phyloP scores from a whole-genome alignment of 1,140 invertebrate species.

The Pollicipes pollicipes region DNA sequence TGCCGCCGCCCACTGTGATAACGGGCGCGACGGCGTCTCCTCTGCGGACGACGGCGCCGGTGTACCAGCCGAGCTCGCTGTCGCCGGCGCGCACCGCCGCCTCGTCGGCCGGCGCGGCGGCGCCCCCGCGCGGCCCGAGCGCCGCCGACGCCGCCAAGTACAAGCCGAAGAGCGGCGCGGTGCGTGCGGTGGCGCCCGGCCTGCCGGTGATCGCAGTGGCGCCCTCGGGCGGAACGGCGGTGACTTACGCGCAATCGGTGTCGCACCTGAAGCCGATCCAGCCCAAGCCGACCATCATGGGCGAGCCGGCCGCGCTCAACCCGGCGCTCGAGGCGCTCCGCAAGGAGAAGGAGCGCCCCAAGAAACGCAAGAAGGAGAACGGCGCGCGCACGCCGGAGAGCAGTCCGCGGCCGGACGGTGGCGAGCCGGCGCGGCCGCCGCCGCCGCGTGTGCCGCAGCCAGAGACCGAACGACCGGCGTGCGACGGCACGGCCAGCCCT shows the following conservation, averaged over 20 bases:
- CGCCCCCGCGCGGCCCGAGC: too few species aligned
- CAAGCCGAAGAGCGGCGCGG: neutral
- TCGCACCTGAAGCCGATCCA: slow-evolving; percentile 10
- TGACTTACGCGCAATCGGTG: slow-evolving; percentile 3
- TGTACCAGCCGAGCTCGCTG: neutral
- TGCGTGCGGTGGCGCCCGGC: too few species aligned
- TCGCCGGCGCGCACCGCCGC: too few species aligned
- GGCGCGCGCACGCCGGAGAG: slow-evolving; percentile 1
- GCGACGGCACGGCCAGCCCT: slow-evolving; percentile 10
- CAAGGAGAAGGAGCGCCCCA: slow-evolving; percentile 8
- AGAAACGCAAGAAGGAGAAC: slow-evolving; percentile 2
- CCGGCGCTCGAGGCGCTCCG: slow-evolving; percentile 7
- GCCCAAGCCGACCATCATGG: slow-evolving; percentile 9
- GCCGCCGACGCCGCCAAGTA: neutral
- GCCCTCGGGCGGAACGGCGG: neutral
- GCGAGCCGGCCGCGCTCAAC: slow-evolving; percentile 3
- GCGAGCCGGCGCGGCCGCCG: neutral
- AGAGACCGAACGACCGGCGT: neutral
- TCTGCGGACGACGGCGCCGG: neutral
- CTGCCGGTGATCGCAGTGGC: neutral
- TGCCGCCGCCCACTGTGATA: neutral
- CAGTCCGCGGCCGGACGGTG: neutral
- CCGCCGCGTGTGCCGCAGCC: too few species aligned
- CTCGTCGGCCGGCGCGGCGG: too few species aligned
- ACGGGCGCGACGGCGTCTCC: too few species aligned